A percentile compares a stretch with the other conserved stretches of the same genome.
phyloP scores from a whole-genome alignment of 2,797 vertebrate species.

The Cottoperca gobio region DNA sequence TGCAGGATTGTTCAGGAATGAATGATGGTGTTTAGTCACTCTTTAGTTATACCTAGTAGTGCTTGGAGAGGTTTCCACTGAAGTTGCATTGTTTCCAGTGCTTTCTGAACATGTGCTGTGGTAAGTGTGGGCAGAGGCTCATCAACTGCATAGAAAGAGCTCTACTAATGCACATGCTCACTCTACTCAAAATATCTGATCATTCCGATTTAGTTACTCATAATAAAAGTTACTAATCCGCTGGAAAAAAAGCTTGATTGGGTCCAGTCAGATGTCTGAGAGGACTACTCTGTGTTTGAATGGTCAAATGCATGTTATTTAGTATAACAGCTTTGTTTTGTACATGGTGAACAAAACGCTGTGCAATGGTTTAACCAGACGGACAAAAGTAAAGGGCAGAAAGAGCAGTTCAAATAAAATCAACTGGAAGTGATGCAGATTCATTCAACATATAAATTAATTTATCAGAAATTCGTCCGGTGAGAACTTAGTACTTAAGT shows the following conservation, averaged over 20 bases:
- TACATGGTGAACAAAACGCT: not conserved
- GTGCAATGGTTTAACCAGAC: too few species aligned
- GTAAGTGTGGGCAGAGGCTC: not conserved
- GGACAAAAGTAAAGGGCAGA: not conserved
- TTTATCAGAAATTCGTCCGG: too few species aligned
- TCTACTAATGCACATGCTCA: not conserved
- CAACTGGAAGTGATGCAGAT: not conserved
- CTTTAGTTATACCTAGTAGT: not conserved
- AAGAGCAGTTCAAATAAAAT: not conserved
- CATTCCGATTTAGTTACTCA: not conserved
- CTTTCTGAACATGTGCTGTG: not conserved
- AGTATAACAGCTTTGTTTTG: not conserved
- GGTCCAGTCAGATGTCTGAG: not conserved
- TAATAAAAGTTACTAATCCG: not conserved
- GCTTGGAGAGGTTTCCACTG: not conserved
- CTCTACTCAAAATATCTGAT: not conserved
- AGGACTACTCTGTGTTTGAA: not conserved
- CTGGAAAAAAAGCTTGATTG: not conserved
- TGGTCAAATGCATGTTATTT: not conserved
- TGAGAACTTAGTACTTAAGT: too few species aligned
- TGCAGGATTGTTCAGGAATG: not conserved
- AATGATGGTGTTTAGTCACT: not conserved
- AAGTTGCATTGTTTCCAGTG: constrained; percentile 10
- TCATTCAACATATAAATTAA: too few species aligned
- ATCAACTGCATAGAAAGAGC: not conserved